Evolutionary conservation across 2,797 vertebrate genomes (phyloP).

Genomic region (Microctenopoma steveboyesi): DNA sequence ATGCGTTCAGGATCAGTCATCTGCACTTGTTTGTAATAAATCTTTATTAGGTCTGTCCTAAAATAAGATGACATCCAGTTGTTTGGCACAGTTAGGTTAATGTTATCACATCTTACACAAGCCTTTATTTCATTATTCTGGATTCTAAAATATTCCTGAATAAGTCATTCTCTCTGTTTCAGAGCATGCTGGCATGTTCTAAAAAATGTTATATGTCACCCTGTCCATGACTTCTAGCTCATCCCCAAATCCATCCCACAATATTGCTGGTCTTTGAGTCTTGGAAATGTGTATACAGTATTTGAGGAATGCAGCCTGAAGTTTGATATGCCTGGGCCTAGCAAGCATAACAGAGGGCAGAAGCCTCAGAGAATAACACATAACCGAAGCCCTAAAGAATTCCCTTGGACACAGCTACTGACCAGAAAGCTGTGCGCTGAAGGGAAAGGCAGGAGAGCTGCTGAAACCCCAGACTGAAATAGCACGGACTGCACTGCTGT

Average conservation of each 20-base stretch:
- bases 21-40: not conserved
- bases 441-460: slow-evolving; percentile 60
- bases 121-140: not conserved
- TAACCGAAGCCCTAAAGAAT: slow-evolving; percentile 78
- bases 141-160: slow-evolving; percentile 10
- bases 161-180: slow-evolving; percentile 24
- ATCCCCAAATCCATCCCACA: slow-evolving; percentile 53
- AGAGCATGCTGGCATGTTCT: slow-evolving; percentile 23
- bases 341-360: slow-evolving; percentile 73
- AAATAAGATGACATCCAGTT: not conserved
- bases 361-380: slow-evolving; percentile 77
- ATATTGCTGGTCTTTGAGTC: slow-evolving; percentile 56
- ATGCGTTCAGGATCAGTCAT: not conserved
- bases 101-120: slow-evolving; percentile 1
- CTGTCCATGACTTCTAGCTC: slow-evolving; percentile 47
- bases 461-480: slow-evolving; percentile 72
- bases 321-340: slow-evolving; percentile 63
- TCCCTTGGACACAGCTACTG: slow-evolving; percentile 65
- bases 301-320: slow-evolving; percentile 77
- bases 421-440: slow-evolving; percentile 68
- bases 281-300: slow-evolving; percentile 68
- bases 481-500: slow-evolving; percentile 50
- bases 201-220: slow-evolving; percentile 35
- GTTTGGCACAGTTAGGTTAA: not conserved
- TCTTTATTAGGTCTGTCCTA: not conserved